These are phyloP conservation scores for Propithecus coquereli DNA, from an alignment of 2,113 vertebrate species.

Conservation along the genomic window DNA sequence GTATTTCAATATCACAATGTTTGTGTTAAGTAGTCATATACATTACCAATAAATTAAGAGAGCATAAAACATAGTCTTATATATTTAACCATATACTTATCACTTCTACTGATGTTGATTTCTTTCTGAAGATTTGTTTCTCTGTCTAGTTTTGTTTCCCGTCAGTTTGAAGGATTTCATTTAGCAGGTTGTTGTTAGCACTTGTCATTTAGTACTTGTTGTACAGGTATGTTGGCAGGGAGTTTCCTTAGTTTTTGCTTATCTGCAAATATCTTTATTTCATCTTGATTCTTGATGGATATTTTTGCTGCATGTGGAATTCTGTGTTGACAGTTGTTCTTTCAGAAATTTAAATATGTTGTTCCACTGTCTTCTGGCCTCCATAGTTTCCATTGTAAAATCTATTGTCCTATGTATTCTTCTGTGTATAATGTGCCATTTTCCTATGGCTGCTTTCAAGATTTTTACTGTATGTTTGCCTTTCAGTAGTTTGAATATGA, in stretches of 20 bases:
- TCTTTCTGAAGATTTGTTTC: background rate
- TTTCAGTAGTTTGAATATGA: background rate
- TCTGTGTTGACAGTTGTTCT: background rate
- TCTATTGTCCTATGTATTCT: background rate
- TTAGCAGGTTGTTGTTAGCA: background rate
- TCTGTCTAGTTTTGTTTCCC: background rate
- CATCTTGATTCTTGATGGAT: background rate
- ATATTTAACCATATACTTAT: background rate
- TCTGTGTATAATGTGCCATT: background rate
- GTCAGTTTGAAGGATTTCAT: background rate
- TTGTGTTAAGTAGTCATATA: background rate
- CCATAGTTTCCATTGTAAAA: background rate
- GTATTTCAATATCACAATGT: background rate
- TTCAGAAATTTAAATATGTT: background rate
- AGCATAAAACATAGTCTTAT: background rate
- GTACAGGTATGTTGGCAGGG: background rate
- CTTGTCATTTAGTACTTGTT: background rate
- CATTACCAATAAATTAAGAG: background rate
- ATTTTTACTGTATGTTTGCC: background rate
- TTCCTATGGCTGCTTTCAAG: background rate
- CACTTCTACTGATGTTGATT: background rate
- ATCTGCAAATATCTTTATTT: background rate
- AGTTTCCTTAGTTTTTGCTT: background rate
- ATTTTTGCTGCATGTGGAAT: background rate
- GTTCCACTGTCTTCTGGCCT: background rate